A percentile compares a stretch with the other conserved stretches of the same genome.
These are phyloP conservation scores for Pampus argenteus DNA, from an alignment of 2,797 vertebrate species.

Conservation along the genomic window DNA sequence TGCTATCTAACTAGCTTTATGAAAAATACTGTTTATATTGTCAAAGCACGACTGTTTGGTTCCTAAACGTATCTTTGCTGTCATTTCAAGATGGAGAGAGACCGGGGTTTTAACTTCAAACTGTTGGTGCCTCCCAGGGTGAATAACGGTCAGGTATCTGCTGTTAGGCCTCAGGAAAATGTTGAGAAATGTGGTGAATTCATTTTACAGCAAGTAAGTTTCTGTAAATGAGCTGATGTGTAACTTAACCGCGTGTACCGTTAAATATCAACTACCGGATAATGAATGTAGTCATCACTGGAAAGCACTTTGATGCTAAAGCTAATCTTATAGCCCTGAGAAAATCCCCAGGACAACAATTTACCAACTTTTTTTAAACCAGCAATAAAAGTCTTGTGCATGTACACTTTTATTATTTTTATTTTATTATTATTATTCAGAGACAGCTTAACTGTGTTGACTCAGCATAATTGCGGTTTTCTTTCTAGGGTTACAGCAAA, in stretches of 20 bases:
- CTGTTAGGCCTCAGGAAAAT: constrained; percentile 75
- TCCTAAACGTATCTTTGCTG: not conserved
- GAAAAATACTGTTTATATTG: not conserved
- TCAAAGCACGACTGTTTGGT: not conserved
- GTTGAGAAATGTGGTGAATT: constrained; percentile 41
- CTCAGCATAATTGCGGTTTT: constrained; percentile 28
- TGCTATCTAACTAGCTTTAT: too few relatives aligned
- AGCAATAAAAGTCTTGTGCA: not conserved
- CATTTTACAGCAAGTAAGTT: constrained; percentile 48
- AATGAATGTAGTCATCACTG: too few relatives aligned
- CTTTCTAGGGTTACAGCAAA: constrained; percentile 65
- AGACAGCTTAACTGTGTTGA: not conserved
- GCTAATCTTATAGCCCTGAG: constrained; percentile 2
- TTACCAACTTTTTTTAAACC: not conserved
- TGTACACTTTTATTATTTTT: constrained; percentile 1
- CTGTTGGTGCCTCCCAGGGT: constrained; percentile 79
- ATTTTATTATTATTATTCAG: too few relatives aligned
- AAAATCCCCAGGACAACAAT: not conserved
- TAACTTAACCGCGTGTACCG: too few relatives aligned
- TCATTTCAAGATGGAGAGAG: constrained; percentile 79
- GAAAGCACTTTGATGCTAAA: not conserved
- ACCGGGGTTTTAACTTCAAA: constrained; percentile 81
- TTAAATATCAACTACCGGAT: too few relatives aligned
- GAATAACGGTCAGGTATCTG: constrained; percentile 68
- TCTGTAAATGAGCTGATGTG: not conserved